phyloP scores from a whole-genome alignment of 2,113 vertebrate species.

The Smithornis capensis region DNA sequence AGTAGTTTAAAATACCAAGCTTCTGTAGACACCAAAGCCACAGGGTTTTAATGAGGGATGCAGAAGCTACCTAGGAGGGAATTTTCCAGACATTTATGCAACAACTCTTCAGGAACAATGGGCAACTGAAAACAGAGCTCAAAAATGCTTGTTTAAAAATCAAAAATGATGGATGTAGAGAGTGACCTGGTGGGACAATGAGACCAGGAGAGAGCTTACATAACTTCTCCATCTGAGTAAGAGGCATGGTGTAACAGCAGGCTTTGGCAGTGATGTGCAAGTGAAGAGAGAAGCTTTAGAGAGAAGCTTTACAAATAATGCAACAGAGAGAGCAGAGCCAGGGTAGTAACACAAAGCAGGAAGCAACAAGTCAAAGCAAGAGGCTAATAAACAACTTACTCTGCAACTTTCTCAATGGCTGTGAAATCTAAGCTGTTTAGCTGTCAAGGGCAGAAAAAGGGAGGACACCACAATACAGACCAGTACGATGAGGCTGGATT shows the following conservation, averaged over 20 bases:
- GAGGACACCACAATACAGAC: neutral
- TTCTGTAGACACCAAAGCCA: neutral
- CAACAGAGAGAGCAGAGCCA: neutral
- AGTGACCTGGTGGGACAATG: neutral
- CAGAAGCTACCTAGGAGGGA: neutral
- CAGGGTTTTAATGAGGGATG: neutral
- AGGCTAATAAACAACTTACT: neutral
- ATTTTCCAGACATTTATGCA: neutral
- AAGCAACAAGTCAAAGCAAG: neutral
- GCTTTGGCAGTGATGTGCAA: neutral
- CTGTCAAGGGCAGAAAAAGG: neutral
- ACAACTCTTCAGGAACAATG: neutral
- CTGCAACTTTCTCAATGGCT: neutral
- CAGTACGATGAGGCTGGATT: neutral
- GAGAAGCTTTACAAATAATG: neutral
- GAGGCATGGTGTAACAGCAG: neutral
- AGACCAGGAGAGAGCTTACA: neutral
- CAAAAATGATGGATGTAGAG: neutral
- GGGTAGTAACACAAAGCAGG: neutral
- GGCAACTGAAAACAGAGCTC: neutral
- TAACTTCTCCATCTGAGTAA: neutral
- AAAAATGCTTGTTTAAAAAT: neutral
- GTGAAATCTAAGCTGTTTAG: neutral
- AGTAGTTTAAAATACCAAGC: neutral
- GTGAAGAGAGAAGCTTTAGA: neutral